Evolutionary conservation across 2,888 invertebrate genomes (phyloP).

Genomic region (Drosophila dives): DNA sequence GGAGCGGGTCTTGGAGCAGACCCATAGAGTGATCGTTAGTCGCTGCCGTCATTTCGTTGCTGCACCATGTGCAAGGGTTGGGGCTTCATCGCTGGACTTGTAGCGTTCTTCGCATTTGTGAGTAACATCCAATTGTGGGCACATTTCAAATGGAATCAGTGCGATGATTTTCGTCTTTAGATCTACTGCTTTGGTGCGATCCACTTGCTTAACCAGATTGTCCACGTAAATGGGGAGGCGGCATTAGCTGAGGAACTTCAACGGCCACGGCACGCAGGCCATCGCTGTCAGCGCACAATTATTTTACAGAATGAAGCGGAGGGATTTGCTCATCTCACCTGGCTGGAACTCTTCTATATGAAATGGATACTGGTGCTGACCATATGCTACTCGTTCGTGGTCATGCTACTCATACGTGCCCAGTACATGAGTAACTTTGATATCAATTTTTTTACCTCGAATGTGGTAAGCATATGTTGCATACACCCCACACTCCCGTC

Average conservation of each 20-base stretch:
- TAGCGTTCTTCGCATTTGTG: slow-evolving; percentile 58
- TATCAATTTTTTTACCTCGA: slow-evolving; percentile 52
- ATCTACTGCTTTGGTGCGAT: slow-evolving; percentile 57
- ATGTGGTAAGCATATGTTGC: slow-evolving; percentile 46
- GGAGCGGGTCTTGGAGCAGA: not conserved
- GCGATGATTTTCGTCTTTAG: slow-evolving; percentile 22
- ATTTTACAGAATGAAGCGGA: slow-evolving; percentile 22
- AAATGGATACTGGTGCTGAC: slow-evolving; percentile 61
- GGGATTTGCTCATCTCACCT: slow-evolving; percentile 35
- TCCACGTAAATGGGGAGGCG: slow-evolving; percentile 34
- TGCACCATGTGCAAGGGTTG: slow-evolving; percentile 54
- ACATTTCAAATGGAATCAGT: not conserved
- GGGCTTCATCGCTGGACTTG: slow-evolving; percentile 45
- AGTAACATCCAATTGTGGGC: slow-evolving; percentile 19
- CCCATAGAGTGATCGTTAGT: slow-evolving; percentile 24
- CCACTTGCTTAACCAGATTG: slow-evolving; percentile 56
- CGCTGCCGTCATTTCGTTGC: slow-evolving; percentile 15
- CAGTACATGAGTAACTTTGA: slow-evolving; percentile 56
- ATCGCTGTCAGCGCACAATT: slow-evolving; percentile 33
- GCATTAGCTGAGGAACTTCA: slow-evolving; percentile 2
- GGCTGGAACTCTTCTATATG: slow-evolving; percentile 58
- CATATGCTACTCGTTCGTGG: slow-evolving; percentile 47
- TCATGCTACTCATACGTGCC: slow-evolving; percentile 58
- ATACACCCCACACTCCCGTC: not conserved
- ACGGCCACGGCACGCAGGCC: not conserved